Percentiles rank a stretch among this genome's conserved stretches.
Conservation (phyloP, 2,113 vertebrate genomes). For the Embiotoca jacksoni region DNA sequence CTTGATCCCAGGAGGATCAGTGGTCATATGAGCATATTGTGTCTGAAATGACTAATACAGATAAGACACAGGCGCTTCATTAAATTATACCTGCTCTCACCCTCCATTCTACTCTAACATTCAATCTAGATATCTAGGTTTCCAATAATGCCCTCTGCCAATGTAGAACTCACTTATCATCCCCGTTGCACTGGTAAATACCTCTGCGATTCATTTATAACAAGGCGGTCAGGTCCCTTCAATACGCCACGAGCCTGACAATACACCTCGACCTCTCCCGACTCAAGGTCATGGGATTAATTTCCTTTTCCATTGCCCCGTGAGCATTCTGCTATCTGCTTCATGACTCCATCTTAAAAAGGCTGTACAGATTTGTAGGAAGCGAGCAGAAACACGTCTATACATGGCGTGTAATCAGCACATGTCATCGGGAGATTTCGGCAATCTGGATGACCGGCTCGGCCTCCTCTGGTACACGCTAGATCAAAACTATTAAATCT, state of each 20-base stretch:
- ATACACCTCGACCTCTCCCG: constrained; percentile 33
- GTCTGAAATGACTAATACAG: background rate
- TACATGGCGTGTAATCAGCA: constrained; percentile 51
- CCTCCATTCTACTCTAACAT: background rate
- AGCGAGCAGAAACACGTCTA: constrained; percentile 17
- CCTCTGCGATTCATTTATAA: constrained; percentile 48
- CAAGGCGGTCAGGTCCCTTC: constrained; percentile 29
- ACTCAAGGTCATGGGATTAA: constrained; percentile 66
- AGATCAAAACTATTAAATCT: constrained; percentile 69
- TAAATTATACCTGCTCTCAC: background rate
- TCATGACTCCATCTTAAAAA: constrained; percentile 45
- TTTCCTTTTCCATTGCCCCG: constrained; percentile 61
- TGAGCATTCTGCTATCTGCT: constrained; percentile 49
- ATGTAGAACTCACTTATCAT: constrained; percentile 26
- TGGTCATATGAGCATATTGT: background rate
- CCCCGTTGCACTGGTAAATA: constrained; percentile 35
- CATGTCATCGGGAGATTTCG: constrained; percentile 51
- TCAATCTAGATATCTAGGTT: constrained; percentile 16
- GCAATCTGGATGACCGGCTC: constrained; percentile 67
- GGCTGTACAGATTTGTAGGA: constrained; percentile 36
- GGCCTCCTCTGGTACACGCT: constrained; percentile 52
- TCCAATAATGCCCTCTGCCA: constrained; percentile 26
- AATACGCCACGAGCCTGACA: constrained; percentile 18
- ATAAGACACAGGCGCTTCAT: background rate
- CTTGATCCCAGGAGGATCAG: background rate